Base-by-base conservation (phyloP, 1,140 invertebrate genomes). In the Achatina immaculata region DNA sequence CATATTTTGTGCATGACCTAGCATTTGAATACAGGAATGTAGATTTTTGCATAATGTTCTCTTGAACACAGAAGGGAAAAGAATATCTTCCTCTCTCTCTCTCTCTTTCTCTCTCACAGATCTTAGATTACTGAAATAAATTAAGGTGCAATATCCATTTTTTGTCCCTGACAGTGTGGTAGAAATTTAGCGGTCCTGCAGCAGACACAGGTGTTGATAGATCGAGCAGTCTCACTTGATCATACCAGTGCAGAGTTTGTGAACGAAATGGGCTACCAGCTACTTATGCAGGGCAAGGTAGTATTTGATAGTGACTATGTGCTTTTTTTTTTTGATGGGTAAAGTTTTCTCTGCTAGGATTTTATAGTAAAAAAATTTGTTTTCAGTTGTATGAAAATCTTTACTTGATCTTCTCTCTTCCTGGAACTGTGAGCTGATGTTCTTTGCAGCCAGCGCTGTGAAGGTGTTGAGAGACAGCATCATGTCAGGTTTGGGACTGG, bases 181-280 rank as follows among this genome's bases (percentile, higher is more conserved):
- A 93, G 94, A 81, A 94, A 96, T 86, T 88, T 92, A 77, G 90
- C 92, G 19, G 92, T 98, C 34, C 88, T 98, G 0, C 92, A 93
- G 28, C 94, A 96, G 86, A 94, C 95, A 0, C 94, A 94, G 80
- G 94, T 93, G 86, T 94, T 95, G 86, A 93, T 94, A 11, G 95
- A 97, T 85, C 94, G 95, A 90, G 94, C 95, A 16, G 93, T 95
- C 24, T 94, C 95, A 85, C 92, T 95, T 72, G 94, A 95, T 86
- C 90, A 94, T 4, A 92, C 93, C 24, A 94, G 93, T 91, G 92
- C 94, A 7, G 94, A 95, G 34, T 93, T 95, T 77, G 94, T 96
- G 85, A 92, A 93, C 28, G 96, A 98, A 90, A 91, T 97, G 9
- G 97, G 96, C 0, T 94, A 95, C 90, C 94, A 98, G 86, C 94